Conservation (phyloP, 2,888 invertebrate genomes). For the Neelides folsomi region DNA sequence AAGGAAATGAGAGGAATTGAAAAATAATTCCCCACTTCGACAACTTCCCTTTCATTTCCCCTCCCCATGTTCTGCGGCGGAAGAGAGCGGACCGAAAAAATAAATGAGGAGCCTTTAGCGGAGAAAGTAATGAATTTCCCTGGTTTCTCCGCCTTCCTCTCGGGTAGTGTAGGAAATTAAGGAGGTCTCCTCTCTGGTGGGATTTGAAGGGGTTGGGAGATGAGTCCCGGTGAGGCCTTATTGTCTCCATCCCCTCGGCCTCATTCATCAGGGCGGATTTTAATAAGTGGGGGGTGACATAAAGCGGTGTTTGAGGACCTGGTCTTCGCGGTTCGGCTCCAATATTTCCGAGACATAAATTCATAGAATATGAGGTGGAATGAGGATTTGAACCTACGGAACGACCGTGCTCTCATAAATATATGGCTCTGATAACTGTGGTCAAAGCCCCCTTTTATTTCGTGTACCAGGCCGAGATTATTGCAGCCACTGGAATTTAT, state of each 20-base stretch:
- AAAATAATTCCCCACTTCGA: no score
- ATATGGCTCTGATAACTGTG: constrained; percentile 32
- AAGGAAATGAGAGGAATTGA: no score
- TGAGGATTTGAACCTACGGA: constrained; percentile 28
- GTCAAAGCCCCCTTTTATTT: constrained; percentile 33
- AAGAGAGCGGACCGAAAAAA: constrained; percentile 8
- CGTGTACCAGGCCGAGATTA: constrained; percentile 33
- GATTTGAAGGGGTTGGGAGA: constrained; percentile 1
- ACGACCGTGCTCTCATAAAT: constrained; percentile 33
- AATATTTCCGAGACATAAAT: constrained; percentile 46
- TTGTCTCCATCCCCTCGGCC: constrained; percentile 1
- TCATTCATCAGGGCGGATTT: constrained; percentile 34
- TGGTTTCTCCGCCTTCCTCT: constrained; percentile 12
- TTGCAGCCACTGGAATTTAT: constrained; percentile 34
- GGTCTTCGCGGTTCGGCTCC: constrained; percentile 12
- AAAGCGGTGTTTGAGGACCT: constrained; percentile 25
- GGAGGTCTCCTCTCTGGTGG: constrained; percentile 11
- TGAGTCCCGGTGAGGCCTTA: constrained; percentile 9
- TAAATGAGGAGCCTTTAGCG: constrained; percentile 16
- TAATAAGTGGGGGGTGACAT: constrained; percentile 33
- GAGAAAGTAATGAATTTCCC: constrained; percentile 17
- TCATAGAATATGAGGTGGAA: constrained; percentile 41
- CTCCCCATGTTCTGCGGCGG: constrained; percentile 3
- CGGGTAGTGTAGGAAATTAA: constrained; percentile 15
- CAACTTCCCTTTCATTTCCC: no score